phyloP scores from a whole-genome alignment of 2,113 vertebrate genomes.

The Pithys albifrons region DNA sequence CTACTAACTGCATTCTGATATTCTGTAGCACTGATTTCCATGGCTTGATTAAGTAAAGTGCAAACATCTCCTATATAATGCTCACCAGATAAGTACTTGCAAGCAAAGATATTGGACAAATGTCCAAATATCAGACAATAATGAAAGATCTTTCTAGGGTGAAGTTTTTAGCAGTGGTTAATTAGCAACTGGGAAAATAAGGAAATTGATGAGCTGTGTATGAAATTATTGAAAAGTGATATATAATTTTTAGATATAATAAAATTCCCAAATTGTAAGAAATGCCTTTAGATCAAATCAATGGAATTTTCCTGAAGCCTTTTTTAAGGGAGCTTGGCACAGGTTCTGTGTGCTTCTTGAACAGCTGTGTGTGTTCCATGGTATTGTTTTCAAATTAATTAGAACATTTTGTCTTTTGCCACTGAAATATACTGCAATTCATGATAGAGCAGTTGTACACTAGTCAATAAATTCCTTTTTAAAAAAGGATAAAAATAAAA shows the following conservation, averaged over 20 bases:
- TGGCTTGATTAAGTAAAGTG: background rate
- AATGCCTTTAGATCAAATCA: background rate
- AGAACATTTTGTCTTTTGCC: conserved; percentile 16
- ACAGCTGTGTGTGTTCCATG: background rate
- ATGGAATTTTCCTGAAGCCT: background rate
- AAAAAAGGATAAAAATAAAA: background rate
- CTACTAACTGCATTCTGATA: background rate
- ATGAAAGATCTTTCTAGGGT: background rate
- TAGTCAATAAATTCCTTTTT: background rate
- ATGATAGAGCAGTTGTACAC: background rate
- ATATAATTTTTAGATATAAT: background rate
- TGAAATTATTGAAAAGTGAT: background rate
- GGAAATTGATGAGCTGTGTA: background rate
- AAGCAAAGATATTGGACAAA: background rate
- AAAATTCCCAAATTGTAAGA: background rate
- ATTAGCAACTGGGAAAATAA: background rate
- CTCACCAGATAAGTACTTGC: background rate
- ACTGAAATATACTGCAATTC: background rate
- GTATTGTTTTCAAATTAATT: conserved; percentile 15
- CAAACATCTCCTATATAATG: background rate
- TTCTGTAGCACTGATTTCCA: background rate
- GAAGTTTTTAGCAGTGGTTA: background rate
- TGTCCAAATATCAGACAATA: background rate
- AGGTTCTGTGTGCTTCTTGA: background rate
- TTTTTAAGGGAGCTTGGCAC: background rate